Conservation (phyloP, 2,113 vertebrate genomes). For the Ameiurus melas region DNA sequence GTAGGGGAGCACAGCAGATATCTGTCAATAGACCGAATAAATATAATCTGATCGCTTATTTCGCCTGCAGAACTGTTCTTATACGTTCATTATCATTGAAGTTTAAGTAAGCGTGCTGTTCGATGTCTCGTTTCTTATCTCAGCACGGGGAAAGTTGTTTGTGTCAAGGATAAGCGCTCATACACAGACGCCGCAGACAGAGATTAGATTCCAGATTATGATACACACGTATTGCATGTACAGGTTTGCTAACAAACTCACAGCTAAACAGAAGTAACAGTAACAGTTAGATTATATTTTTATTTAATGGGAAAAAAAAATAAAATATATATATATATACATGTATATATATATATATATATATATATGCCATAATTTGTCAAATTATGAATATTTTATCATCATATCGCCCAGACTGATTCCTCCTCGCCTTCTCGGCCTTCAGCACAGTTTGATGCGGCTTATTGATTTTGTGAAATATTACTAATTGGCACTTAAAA, state of each 20-base stretch:
- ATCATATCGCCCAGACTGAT: background rate
- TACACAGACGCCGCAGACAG: background rate
- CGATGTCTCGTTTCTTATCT: background rate
- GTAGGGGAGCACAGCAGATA: background rate
- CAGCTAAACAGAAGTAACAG: no score
- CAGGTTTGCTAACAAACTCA: no score
- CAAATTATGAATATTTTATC: background rate
- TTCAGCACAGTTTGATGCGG: background rate
- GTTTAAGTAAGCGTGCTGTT: background rate
- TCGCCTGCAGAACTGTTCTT: background rate
- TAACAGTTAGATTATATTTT: no score
- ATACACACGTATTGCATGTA: background rate
- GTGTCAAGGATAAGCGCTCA: background rate
- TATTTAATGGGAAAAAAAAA: no score
- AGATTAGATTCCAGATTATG: background rate
- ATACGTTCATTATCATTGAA: background rate
- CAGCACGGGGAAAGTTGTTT: background rate
- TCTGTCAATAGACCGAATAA: no score
- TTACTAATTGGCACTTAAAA: background rate
- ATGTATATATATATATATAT: no score
- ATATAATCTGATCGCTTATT: background rate
- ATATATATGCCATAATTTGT: background rate
- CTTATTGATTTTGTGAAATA: conserved; percentile 17
- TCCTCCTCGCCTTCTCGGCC: background rate
- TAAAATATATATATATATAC: background rate